Base-by-base conservation (phyloP, 2,113 vertebrate species). In the Bufo bufo region DNA sequence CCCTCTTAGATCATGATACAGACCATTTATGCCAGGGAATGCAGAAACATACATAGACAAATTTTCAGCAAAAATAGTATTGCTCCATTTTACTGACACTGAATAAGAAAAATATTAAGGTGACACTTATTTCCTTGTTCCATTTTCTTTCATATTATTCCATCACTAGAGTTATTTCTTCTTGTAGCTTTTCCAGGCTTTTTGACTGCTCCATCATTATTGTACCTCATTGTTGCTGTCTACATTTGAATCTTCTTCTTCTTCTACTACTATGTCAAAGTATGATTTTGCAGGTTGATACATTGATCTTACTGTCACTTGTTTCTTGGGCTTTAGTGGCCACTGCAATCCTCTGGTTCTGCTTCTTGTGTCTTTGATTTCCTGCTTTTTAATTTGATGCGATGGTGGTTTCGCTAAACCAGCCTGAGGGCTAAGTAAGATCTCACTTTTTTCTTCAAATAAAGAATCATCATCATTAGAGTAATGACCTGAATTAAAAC, bases 201-300 rank as follows among this genome's bases (percentile, higher is more conserved):
- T 19, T 17, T 19, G 0, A 11, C 12, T n/a, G 50, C 72, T 13
- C 3, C 52, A 50, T 33, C 61, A 10, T 58, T 74, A 47, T 11
- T 52, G 13, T n/a, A 84, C 20, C 12, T 82, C 69, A 75, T 72
- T 82, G 17, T 87, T 59, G 45, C 79, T 47, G 6, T 87, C 86
- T 74, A 75, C 66, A 74, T 82, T n/a, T 20, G 65, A 47, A 1
- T 88, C 69, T 14, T 61, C n/a, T 13, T 83, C 79, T 69, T 88
- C 87, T 58, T 88, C 87, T 43, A 77, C 19, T 7, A 88, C 87
- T n/a, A 77, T 82, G 72, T 88, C 87, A 83, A 88, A 88, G 56
- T 82, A 52, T 61, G 79, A 19, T n/a, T 75, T 84, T 66, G 14
- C 23, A 4, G 71, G 59, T n/a, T 77, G 80, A 77, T 84, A 66